Evolutionary conservation across 2,888 invertebrate genomes (phyloP).

Genomic region (Cosmia pyralina): DNA sequence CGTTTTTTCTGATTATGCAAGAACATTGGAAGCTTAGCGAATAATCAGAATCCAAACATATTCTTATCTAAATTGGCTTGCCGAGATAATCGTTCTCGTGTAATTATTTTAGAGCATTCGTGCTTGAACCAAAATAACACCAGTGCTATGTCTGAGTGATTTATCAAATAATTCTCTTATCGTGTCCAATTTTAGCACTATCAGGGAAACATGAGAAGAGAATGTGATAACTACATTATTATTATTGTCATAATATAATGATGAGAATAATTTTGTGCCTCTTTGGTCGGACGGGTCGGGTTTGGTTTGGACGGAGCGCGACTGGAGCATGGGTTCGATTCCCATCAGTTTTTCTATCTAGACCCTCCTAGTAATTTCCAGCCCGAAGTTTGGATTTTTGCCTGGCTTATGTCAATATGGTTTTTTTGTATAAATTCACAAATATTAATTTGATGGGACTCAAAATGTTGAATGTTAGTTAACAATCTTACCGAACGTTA

Average conservation of each 20-base stretch:
- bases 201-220: neutral
- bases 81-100: neutral
- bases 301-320: too few relatives aligned
- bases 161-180: slow-evolving; percentile 21
- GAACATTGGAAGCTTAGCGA: neutral
- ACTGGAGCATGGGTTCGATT: neutral
- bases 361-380: neutral
- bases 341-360: neutral
- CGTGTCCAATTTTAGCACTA: neutral
- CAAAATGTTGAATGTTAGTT: neutral
- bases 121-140: neutral
- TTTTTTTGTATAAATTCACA: neutral
- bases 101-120: neutral
- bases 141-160: neutral
- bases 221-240: neutral
- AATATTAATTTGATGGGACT: neutral
- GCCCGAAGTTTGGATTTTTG: neutral
- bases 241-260: neutral
- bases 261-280: too few relatives aligned
- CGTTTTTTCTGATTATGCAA: neutral
- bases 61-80: neutral
- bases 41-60: slow-evolving; percentile 6
- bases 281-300: too few relatives aligned
- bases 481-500: neutral
- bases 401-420: neutral